Conservation (phyloP, 2,888 invertebrate genomes). For the Drosophila formosana region DNA sequence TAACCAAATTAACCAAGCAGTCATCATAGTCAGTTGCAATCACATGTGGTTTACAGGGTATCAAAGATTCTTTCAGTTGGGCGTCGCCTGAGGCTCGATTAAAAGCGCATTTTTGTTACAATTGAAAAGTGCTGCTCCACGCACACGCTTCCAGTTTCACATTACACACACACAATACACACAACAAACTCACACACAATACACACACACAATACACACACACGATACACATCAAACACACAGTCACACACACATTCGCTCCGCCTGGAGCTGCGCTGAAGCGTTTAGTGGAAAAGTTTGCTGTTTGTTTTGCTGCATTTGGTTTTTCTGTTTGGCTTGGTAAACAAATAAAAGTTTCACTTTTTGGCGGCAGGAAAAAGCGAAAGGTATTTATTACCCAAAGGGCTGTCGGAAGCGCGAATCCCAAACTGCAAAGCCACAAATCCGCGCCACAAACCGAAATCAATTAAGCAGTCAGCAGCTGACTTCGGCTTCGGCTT, state of each 20-base stretch:
- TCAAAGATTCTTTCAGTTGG: slow-evolving; percentile 17
- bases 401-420: slow-evolving; percentile 42
- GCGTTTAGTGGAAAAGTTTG: slow-evolving; percentile 41
- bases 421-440: slow-evolving; percentile 3
- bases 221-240: too few species aligned
- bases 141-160: slow-evolving; percentile 7
- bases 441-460: neutral
- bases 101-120: slow-evolving; percentile 22
- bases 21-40: neutral
- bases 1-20: neutral
- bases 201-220: neutral
- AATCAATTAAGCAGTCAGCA: slow-evolving; percentile 5
- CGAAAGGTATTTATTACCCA: slow-evolving; percentile 59
- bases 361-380: slow-evolving; percentile 36
- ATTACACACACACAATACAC: slow-evolving; percentile 9
- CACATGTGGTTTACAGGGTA: slow-evolving; percentile 15
- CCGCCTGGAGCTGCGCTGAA: slow-evolving; percentile 7
- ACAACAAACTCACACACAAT: neutral
- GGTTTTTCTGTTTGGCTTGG: slow-evolving; percentile 16
- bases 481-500: slow-evolving; percentile 28
- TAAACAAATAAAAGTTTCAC: slow-evolving; percentile 47
- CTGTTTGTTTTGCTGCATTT: slow-evolving; percentile 14
- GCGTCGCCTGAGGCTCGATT: slow-evolving; percentile 25
- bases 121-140: slow-evolving; percentile 29
- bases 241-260: neutral